These are phyloP conservation scores for Drosophila kanapiae DNA, from an alignment of 1,140 invertebrate genomes.

Conservation along the genomic window DNA sequence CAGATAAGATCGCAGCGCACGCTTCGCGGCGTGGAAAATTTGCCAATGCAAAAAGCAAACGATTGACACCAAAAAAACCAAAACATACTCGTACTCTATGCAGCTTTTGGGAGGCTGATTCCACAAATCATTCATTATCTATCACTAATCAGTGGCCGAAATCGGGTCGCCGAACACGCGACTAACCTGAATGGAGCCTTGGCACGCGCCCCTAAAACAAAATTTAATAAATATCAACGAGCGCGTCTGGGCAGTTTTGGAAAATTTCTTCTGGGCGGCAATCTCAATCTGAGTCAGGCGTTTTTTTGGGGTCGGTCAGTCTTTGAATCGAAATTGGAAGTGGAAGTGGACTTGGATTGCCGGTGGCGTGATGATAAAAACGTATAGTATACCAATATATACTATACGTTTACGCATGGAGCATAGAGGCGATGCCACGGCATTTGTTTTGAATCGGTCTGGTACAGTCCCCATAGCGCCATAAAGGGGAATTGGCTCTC, in stretches of 20 bases:
- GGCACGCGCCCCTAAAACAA: conserved; percentile 59
- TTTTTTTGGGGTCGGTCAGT: conserved; percentile 24
- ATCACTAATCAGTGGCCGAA: conserved; percentile 37
- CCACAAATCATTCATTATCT: conserved; percentile 26
- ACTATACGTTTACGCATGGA: conserved; percentile 11
- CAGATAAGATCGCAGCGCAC: conserved; percentile 50
- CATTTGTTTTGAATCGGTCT: conserved; percentile 15
- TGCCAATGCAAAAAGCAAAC: conserved; percentile 28
- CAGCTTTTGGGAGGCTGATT: conserved; percentile 19
- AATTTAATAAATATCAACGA: background rate
- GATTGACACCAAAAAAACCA: conserved; percentile 13
- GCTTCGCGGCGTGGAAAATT: conserved; percentile 37
- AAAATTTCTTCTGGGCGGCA: conserved; percentile 53
- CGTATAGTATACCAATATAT: conserved; percentile 20
- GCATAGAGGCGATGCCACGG: conserved; percentile 28
- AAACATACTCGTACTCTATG: conserved; percentile 16
- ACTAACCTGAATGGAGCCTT: conserved; percentile 54
- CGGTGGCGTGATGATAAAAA: conserved; percentile 71
- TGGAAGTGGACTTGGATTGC: conserved; percentile 52
- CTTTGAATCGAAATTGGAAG: conserved; percentile 23
- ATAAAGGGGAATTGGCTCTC: conserved; percentile 8
- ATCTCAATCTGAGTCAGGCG: conserved; percentile 60
- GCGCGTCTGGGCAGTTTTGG: conserved; percentile 46
- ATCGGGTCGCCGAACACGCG: conserved; percentile 64
- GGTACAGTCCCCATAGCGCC: conserved; percentile 23